A percentile compares a stretch with the other conserved stretches of the same genome.
Conservation (phyloP, 1,140 invertebrate genomes). For the Trichoplusia ni region DNA sequence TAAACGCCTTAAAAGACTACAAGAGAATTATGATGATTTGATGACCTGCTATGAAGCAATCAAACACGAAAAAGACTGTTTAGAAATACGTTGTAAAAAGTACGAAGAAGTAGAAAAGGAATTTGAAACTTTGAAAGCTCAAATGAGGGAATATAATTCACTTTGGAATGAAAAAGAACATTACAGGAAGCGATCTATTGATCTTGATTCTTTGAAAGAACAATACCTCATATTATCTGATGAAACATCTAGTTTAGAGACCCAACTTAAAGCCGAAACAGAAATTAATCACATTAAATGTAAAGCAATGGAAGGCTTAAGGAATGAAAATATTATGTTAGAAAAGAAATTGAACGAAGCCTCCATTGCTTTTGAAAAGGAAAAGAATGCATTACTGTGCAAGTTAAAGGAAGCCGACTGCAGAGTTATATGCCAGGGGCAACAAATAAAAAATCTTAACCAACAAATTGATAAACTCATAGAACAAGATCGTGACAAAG, state of each 20-base stretch:
- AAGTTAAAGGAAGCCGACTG: slow-evolving; percentile 74
- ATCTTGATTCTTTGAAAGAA: slow-evolving; percentile 68
- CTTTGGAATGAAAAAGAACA: slow-evolving; percentile 72
- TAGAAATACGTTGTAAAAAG: slow-evolving; percentile 59
- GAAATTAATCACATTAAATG: slow-evolving; percentile 69
- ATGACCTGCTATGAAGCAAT: slow-evolving; percentile 66
- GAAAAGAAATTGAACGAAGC: slow-evolving; percentile 66
- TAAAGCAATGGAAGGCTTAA: slow-evolving; percentile 53
- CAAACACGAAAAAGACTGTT: slow-evolving; percentile 63
- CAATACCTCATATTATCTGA: slow-evolving; percentile 64
- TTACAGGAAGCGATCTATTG: slow-evolving; percentile 63
- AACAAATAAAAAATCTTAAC: slow-evolving; percentile 71
- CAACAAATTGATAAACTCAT: slow-evolving; percentile 63
- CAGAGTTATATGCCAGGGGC: slow-evolving; percentile 70
- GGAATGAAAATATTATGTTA: slow-evolving; percentile 62
- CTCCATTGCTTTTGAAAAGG: slow-evolving; percentile 62
- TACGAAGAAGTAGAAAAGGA: slow-evolving; percentile 66
- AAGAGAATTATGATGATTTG: slow-evolving; percentile 67
- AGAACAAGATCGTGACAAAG: slow-evolving; percentile 53
- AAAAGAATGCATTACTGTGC: slow-evolving; percentile 63
- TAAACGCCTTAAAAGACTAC: slow-evolving; percentile 65
- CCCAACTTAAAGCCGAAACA: slow-evolving; percentile 62
- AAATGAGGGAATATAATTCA: slow-evolving; percentile 63
- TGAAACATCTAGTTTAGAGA: slow-evolving; percentile 67
- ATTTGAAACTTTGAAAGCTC: slow-evolving; percentile 52